phyloP scores from a whole-genome alignment of 2,113 vertebrate genomes.

The Notechis scutatus region DNA sequence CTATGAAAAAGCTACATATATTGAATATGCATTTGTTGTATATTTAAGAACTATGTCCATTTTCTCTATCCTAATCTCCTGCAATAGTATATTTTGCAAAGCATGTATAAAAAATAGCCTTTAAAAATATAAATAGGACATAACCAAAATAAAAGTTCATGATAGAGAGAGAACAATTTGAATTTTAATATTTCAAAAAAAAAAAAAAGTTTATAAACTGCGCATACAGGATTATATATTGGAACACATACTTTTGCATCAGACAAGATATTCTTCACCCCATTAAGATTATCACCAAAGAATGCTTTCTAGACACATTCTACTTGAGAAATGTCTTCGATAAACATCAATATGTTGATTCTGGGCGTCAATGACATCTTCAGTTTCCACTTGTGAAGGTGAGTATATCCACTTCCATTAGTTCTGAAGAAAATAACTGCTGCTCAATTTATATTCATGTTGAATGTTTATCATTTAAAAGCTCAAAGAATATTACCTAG shows the following conservation, averaged over 20 bases:
- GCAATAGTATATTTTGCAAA: neutral
- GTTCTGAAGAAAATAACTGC: neutral
- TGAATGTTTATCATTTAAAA: neutral
- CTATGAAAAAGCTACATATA: neutral
- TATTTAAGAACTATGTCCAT: fast-evolving
- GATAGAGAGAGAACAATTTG: neutral
- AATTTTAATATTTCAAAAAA: neutral
- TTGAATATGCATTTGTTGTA: neutral
- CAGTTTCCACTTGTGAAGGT: neutral
- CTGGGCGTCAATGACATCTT: neutral
- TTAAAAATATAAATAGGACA: neutral
- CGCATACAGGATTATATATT: neutral
- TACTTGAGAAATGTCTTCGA: neutral
- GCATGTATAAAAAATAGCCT: neutral
- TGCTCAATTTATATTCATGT: neutral
- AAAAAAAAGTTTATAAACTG: neutral
- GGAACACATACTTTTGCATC: neutral
- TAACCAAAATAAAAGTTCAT: neutral
- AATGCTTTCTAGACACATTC: neutral
- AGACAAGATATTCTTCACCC: neutral
- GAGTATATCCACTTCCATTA: neutral
- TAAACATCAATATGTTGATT: neutral
- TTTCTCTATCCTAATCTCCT: neutral
- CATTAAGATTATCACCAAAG: neutral
- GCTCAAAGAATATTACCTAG: neutral